Evolutionary conservation across 2,888 invertebrate species (phyloP), one percentile per base, ranked within the genome.

Genomic region (Automeris io): DNA sequence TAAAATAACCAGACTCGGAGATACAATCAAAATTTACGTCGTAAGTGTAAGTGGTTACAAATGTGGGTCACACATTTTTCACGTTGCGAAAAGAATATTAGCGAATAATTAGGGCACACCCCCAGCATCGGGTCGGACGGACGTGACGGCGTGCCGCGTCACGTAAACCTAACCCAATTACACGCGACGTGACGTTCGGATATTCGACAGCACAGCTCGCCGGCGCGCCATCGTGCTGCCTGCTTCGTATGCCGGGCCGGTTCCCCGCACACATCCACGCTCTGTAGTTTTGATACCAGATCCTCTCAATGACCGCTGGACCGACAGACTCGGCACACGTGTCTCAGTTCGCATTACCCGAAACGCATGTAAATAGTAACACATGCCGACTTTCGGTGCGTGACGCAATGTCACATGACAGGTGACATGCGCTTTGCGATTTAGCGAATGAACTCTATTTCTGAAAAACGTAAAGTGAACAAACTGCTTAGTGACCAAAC

Each of bases 301-400:
- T 71, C 72, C 75, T 89, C 89, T 89, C 90, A 90, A 90, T 90
- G 90, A 89, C 90, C 89, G 89, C 88, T 88, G 88, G 89, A 88
- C 89, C 88, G 88, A 86, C 83, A 78, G 81, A 74, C 83, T 68
- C 79, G 82, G 72, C 88, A 88, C 89, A 89, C 89, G 89, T 87
- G 88, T 81, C 62, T 61, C 57, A 63, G 63, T 58, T 56, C 55
- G 54, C 57, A 54, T 41, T 58, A 54, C 58, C 69, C 69, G 63
- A 74, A 78, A 79, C 72, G 77, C 77, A 79, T 79, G 75, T 74
- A 72, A 76, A 79, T 74, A 75, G 54, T 63, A n/a, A n/a, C n/a
- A n/a, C n/a, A n/a, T n/a, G 67, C 64, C 57, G 51, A 31, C 23
- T 21, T 32, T 32, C 31, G 31, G 37, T 22, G 31, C 29, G 29